These are phyloP conservation scores for Physella acuta DNA, from an alignment of 1,140 invertebrate genomes.

Conservation along the genomic window DNA sequence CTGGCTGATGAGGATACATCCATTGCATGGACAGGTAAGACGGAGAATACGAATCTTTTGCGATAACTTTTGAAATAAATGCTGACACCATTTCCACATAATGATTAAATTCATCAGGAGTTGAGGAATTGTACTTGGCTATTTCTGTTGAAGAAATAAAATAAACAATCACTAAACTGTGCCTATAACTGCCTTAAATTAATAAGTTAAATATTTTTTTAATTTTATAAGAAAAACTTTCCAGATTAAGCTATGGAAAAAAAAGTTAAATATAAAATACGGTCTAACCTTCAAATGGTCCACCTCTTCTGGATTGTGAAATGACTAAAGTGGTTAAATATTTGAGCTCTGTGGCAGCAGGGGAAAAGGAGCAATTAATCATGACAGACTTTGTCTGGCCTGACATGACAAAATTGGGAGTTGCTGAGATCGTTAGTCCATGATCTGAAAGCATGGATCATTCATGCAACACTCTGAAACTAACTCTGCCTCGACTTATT, in stretches of 20 bases:
- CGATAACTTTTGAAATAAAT: no score
- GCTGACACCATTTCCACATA: neutral
- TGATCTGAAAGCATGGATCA: neutral
- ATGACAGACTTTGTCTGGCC: neutral
- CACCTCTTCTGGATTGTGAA: neutral
- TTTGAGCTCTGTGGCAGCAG: neutral
- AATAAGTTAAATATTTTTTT: neutral
- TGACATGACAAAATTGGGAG: neutral
- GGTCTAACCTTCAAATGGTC: neutral
- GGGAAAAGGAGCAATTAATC: neutral
- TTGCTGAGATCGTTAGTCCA: neutral
- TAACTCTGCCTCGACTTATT: no score
- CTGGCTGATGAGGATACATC: neutral
- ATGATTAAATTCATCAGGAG: neutral
- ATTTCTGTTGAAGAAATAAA: neutral
- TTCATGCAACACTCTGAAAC: neutral
- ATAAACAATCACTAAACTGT: no score
- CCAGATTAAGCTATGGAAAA: neutral
- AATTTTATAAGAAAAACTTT: neutral
- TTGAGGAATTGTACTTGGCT: neutral
- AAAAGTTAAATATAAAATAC: no score
- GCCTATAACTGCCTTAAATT: neutral
- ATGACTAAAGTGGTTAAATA: neutral
- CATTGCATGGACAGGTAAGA: neutral
- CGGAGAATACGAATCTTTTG: no score